phyloP scores from a whole-genome alignment of 2,797 vertebrate genomes.

The Myoxocephalus aenaeus region DNA sequence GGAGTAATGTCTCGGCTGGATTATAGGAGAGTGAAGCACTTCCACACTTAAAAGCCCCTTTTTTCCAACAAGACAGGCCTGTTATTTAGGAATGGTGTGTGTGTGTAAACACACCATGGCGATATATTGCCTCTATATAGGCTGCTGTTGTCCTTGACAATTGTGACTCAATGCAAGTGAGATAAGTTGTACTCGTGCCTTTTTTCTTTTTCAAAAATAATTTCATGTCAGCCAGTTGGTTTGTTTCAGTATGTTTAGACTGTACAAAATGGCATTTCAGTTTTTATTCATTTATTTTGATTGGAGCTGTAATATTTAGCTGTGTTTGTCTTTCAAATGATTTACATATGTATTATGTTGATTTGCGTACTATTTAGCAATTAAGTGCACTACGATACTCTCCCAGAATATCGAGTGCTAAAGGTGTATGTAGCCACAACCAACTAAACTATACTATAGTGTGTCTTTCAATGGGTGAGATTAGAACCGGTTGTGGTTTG shows the following conservation, averaged over 20 bases:
- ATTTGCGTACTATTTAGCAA: not conserved
- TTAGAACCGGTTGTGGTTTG: not conserved
- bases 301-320: not conserved
- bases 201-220: constrained; percentile 25
- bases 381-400: not conserved
- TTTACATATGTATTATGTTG: not conserved
- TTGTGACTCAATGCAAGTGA: constrained; percentile 64
- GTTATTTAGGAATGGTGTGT: constrained; percentile 80
- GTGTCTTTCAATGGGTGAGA: constrained; percentile 8
- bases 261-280: not conserved
- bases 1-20: constrained; percentile 84
- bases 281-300: not conserved
- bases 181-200: constrained; percentile 43
- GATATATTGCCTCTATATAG: constrained; percentile 67
- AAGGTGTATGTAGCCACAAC: not conserved
- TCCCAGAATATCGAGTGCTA: not conserved
- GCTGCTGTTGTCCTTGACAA: constrained; percentile 69
- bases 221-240: constrained; percentile 35
- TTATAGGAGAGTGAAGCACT: constrained; percentile 82
- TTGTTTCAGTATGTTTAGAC: constrained; percentile 15
- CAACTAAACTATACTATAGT: not conserved
- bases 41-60: constrained; percentile 82
- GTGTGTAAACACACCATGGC: constrained; percentile 74
- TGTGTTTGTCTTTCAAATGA: not conserved
- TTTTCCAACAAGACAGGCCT: constrained; percentile 81